These are phyloP conservation scores for Eupeodes luniger DNA, from an alignment of 2,888 invertebrate genomes.

Conservation along the genomic window DNA sequence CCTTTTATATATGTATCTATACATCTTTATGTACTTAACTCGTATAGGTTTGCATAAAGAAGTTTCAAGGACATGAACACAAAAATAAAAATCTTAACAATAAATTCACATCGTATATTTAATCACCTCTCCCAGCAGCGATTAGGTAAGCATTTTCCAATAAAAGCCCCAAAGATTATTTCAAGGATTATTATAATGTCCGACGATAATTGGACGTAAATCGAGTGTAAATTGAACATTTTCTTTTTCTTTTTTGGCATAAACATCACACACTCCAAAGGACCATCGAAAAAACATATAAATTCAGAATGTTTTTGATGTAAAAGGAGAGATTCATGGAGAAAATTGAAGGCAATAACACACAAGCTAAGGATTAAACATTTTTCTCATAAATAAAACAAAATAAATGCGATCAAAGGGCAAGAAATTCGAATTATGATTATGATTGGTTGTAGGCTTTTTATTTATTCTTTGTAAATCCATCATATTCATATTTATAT, in stretches of 20 bases:
- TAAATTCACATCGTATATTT: conserved; percentile 2
- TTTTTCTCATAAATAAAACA: neutral
- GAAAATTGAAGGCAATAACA: neutral
- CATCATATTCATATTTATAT: neutral
- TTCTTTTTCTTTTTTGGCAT: neutral
- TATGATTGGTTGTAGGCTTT: neutral
- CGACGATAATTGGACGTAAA: conserved; percentile 52
- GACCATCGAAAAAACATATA: too few relatives aligned
- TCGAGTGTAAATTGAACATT: conserved; percentile 39
- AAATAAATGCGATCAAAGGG: neutral
- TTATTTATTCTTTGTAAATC: neutral
- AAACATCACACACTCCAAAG: too few relatives aligned
- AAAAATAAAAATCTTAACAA: neutral
- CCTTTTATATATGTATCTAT: neutral
- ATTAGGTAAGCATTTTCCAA: conserved; percentile 7
- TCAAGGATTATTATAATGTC: conserved; percentile 6
- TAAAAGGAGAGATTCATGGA: too few relatives aligned
- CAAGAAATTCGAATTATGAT: neutral
- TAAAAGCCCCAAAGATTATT: conserved; percentile 20
- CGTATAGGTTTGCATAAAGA: neutral
- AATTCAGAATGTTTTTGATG: too few relatives aligned
- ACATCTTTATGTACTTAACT: too few relatives aligned
- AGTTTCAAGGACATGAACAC: neutral
- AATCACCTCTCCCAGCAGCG: neutral
- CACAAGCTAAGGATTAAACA: neutral